Evolutionary conservation across 2,113 vertebrate genomes (phyloP).

Genomic region (Gobiocypris rarus): DNA sequence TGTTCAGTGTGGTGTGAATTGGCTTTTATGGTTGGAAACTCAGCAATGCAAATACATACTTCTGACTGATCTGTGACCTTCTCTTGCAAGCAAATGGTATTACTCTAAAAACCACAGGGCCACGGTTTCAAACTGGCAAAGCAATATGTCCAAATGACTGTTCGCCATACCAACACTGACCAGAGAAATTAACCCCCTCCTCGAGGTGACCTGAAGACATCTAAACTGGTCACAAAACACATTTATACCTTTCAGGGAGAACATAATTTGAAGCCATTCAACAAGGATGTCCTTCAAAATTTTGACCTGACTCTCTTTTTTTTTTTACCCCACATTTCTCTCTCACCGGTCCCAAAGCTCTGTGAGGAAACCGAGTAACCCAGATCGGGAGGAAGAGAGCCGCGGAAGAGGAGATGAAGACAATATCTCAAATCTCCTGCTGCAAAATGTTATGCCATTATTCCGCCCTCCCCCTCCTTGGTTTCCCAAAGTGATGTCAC

Average conservation of each 20-base stretch:
- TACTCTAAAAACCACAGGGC: not conserved
- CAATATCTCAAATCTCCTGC: slow-evolving; percentile 43
- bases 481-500: slow-evolving; percentile 63
- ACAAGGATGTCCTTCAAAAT: slow-evolving; percentile 80
- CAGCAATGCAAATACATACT: not conserved
- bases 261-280: slow-evolving; percentile 72
- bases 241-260: slow-evolving; percentile 42
- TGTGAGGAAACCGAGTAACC: slow-evolving; percentile 80
- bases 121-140: slow-evolving; percentile 8
- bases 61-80: slow-evolving; percentile 31
- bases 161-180: not conserved
- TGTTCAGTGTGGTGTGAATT: too few species aligned
- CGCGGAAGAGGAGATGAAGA: slow-evolving; percentile 28
- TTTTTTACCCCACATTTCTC: slow-evolving; percentile 41
- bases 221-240: slow-evolving; percentile 3
- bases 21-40: not conserved
- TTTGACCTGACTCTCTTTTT: slow-evolving; percentile 70
- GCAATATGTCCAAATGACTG: slow-evolving; percentile 34
- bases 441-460: slow-evolving; percentile 50
- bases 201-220: slow-evolving; percentile 28
- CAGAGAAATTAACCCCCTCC: not conserved
- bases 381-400: slow-evolving; percentile 68
- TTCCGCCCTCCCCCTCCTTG: slow-evolving; percentile 21
- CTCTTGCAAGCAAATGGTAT: slow-evolving; percentile 25
- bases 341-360: slow-evolving; percentile 73